Conservation (phyloP, 2,113 vertebrate species). For the Piaya cayana region DNA sequence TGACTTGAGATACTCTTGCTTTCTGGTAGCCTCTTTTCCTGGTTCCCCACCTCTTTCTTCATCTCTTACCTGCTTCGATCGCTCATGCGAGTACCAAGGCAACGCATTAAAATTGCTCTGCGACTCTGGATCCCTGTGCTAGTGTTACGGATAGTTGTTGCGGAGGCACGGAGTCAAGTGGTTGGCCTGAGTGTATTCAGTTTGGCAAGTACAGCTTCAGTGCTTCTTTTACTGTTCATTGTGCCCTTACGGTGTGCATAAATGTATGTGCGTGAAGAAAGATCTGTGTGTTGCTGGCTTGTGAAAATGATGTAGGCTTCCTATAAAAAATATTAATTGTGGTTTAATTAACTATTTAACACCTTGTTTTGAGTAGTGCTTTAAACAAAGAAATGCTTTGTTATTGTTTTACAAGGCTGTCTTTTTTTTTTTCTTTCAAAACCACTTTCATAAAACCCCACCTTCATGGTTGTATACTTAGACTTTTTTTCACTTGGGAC, state of each 20-base stretch:
- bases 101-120: constrained; percentile 92
- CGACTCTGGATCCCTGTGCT: constrained; percentile 93
- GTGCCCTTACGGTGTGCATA: background rate
- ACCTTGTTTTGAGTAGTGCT: background rate
- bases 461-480: background rate
- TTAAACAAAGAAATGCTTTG: constrained; percentile 27
- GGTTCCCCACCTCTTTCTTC: constrained; percentile 54
- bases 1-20: constrained; percentile 56
- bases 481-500: background rate
- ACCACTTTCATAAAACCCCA: background rate
- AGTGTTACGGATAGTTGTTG: constrained; percentile 94
- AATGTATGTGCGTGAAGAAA: constrained; percentile 3
- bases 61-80: constrained; percentile 64
- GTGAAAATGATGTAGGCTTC: constrained; percentile 33
- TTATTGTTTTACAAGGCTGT: constrained; percentile 4
- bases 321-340: constrained; percentile 6
- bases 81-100: constrained; percentile 88
- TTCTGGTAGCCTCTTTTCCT: constrained; percentile 64
- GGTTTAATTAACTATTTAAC: constrained; percentile 10
- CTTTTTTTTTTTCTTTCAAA: background rate
- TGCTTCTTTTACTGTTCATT: constrained; percentile 42
- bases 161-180: constrained; percentile 76
- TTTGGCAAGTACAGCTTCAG: constrained; percentile 85
- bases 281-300: constrained; percentile 28
- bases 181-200: constrained; percentile 69